Evolutionary conservation across 2,888 invertebrate genomes (phyloP).

Genomic region (Unio delphinus): DNA sequence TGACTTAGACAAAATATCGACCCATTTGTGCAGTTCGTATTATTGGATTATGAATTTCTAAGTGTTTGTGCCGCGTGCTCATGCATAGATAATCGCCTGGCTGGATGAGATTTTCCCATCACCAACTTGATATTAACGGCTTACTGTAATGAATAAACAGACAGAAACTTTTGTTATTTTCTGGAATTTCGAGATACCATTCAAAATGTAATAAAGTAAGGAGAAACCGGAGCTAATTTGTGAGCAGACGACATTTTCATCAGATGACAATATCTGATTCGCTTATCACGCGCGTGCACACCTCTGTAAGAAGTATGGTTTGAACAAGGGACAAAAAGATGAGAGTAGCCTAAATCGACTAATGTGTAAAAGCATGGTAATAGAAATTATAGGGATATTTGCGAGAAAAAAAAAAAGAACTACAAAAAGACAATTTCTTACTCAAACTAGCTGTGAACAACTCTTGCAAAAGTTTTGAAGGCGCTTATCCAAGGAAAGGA

Average conservation of each 20-base stretch:
- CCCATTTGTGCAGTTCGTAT: slow-evolving; percentile 2
- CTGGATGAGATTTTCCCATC: slow-evolving; percentile 27
- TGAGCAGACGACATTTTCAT: slow-evolving; percentile 33
- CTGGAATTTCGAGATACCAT: slow-evolving; percentile 47
- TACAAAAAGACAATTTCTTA: too few species aligned
- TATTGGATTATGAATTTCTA: slow-evolving; percentile 15
- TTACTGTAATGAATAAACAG: slow-evolving; percentile 39
- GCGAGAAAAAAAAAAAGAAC: too few species aligned
- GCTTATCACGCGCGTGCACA: slow-evolving; percentile 47
- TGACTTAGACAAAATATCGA: too few species aligned
- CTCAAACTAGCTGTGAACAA: too few species aligned
- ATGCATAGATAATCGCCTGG: slow-evolving; percentile 28
- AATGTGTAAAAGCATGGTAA: too few species aligned
- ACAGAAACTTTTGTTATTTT: slow-evolving; percentile 35
- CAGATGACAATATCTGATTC: slow-evolving; percentile 46
- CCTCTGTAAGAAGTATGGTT: slow-evolving; percentile 11
- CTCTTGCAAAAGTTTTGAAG: too few species aligned
- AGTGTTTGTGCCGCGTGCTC: slow-evolving; percentile 21
- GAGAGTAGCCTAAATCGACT: background rate
- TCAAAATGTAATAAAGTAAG: slow-evolving; percentile 45
- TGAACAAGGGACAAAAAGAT: slow-evolving; percentile 13
- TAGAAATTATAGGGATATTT: too few species aligned
- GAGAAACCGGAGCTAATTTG: slow-evolving; percentile 36
- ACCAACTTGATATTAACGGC: slow-evolving; percentile 33
- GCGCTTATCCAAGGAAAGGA: too few species aligned